Conservation (phyloP, 2,888 invertebrate species). For the Trichogramma evanescens region DNA sequence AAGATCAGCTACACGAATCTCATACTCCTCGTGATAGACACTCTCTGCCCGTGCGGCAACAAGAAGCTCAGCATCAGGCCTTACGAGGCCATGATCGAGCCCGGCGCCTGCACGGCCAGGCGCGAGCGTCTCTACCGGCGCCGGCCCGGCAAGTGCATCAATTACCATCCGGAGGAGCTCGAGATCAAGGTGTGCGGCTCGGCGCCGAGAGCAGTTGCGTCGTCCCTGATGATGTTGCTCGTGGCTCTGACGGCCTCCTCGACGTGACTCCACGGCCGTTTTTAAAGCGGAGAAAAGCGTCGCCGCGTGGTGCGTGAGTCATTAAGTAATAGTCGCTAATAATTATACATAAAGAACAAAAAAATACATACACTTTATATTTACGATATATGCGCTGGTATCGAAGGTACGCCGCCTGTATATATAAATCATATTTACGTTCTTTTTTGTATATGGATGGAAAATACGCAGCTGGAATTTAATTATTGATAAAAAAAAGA, state of each 20-base stretch:
- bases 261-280: constrained; percentile 14
- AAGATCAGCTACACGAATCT: constrained; percentile 86
- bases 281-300: neutral
- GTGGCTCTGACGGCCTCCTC: constrained; percentile 25
- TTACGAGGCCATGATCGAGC: constrained; percentile 45
- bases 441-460: too few species aligned
- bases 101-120: constrained; percentile 41
- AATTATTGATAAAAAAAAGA: too few species aligned
- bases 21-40: constrained; percentile 81
- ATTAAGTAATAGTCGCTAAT: too few species aligned
- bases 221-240: constrained; percentile 21
- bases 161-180: constrained; percentile 76
- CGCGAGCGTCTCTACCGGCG: constrained; percentile 64
- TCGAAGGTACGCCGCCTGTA: too few species aligned
- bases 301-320: too few species aligned
- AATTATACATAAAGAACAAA: too few species aligned
- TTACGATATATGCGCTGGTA: too few species aligned
- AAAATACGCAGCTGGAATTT: too few species aligned
- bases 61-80: constrained; percentile 78
- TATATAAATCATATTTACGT: too few species aligned
- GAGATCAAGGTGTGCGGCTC: constrained; percentile 47
- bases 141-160: constrained; percentile 73
- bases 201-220: constrained; percentile 5
- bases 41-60: constrained; percentile 79
- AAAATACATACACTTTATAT: too few species aligned